Conservation (phyloP, 2,888 invertebrate species). For the Apamea anceps region DNA sequence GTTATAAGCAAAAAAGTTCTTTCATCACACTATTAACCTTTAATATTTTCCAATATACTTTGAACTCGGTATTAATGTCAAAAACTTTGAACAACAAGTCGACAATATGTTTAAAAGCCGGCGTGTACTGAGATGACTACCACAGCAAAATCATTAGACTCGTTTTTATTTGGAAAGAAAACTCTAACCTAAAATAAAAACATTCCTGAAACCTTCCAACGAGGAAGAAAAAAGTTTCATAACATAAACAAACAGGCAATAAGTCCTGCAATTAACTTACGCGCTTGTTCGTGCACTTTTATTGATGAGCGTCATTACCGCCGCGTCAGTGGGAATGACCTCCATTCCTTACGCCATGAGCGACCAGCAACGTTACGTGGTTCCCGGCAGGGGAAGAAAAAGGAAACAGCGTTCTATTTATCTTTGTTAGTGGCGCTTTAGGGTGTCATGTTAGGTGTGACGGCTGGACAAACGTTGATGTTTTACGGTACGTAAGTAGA, state of each 20-base stretch:
- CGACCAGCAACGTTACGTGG: background rate
- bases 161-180: background rate
- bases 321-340: constrained; percentile 34
- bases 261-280: constrained; percentile 53
- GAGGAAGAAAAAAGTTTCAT: constrained; percentile 12
- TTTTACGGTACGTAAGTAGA: background rate
- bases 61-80: background rate
- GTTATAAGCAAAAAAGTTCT: no score
- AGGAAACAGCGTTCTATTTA: constrained; percentile 1
- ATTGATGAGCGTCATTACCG: constrained; percentile 57
- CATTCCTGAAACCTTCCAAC: background rate
- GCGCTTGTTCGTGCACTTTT: constrained; percentile 42
- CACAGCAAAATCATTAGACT: background rate
- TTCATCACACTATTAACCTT: background rate
- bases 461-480: background rate
- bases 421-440: constrained; percentile 13
- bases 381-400: background rate
- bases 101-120: background rate
- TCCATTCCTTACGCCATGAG: constrained; percentile 32
- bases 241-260: constrained; percentile 41
- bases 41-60: background rate
- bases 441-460: background rate
- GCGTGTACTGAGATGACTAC: background rate
- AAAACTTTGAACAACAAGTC: background rate
- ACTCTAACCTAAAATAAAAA: background rate